These are phyloP conservation scores for Sphaeridia pumilis DNA, from an alignment of 2,888 invertebrate genomes.

Conservation along the genomic window DNA sequence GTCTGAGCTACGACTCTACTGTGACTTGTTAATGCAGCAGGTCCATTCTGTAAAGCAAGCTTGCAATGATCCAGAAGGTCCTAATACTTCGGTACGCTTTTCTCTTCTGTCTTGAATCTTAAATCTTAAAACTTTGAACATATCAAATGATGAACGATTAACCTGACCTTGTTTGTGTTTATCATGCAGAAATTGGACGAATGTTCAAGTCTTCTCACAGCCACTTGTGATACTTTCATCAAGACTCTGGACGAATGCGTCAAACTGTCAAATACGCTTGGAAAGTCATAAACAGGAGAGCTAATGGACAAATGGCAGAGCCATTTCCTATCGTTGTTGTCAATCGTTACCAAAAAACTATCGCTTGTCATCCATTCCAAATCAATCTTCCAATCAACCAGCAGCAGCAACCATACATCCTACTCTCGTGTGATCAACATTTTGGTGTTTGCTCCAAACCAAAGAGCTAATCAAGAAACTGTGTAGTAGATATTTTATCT, in stretches of 20 bases:
- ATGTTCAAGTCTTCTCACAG: constrained; percentile 57
- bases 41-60: constrained; percentile 62
- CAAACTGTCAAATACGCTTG: constrained; percentile 40
- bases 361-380: too few relatives aligned
- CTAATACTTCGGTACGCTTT: constrained; percentile 48
- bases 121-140: neutral
- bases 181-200: constrained; percentile 55
- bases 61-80: constrained; percentile 46
- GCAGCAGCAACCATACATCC: too few relatives aligned
- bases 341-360: too few relatives aligned
- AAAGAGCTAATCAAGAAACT: too few relatives aligned
- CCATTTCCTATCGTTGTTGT: too few relatives aligned
- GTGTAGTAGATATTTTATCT: too few relatives aligned
- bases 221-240: constrained; percentile 73
- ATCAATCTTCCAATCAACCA: too few relatives aligned
- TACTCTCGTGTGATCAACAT: too few relatives aligned
- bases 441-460: too few relatives aligned
- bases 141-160: too few relatives aligned
- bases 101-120: neutral
- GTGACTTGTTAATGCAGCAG: constrained; percentile 73
- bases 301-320: too few relatives aligned
- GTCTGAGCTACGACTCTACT: constrained; percentile 64
- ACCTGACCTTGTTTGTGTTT: constrained; percentile 28
- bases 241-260: constrained; percentile 69
- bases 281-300: constrained; percentile 17